Base-by-base conservation (phyloP, 2,113 vertebrate species). In the Anolis sagrei region DNA sequence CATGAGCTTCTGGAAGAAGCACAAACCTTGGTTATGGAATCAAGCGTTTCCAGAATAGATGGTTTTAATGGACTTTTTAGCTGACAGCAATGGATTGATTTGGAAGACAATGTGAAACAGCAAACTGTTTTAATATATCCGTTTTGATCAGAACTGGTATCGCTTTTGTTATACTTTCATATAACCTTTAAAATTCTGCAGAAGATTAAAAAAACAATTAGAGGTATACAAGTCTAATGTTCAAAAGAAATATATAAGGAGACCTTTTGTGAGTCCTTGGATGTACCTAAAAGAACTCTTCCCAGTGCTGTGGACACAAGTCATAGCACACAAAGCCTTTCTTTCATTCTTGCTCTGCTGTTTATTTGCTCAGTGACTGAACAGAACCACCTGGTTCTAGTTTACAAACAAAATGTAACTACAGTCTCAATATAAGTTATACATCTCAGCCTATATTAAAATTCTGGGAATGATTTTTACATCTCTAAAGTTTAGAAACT, bases 341-440 rank as follows among this genome's bases (percentile, higher is more conserved):
- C 39, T 81, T 81, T 68, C n/a, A 21, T 18, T 69, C 44, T 48
- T 36, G 66, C 44, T 66, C 14, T n/a, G 21, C 13, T 8, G 18
- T 68, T 16, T 32, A 80, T 29, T 80, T 48, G 27, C n/a, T 48
- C 7, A 49, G 10, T 78, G 34, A 36, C 4, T 68, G 34, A 49
- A 18, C 64, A 81, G 21, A 68, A 8, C 51, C 9, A 54, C 51
- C 51, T 54, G 51, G 51, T 68, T 51, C 39, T 69, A 81, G 27
- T 69, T 81, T 69, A 81, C 44, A 5, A 68, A 48, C 18, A 81
- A 81, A 79, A 81, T 68, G 49, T 10, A n/a, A 68, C 62, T 68
- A 21, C 14, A 48, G 8, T 14, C 27, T 68, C 48, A 54, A 54
- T 54, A 10, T 54, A 54, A 54, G 39, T 36, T 27, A 29, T 25